These are phyloP conservation scores for Agapornis roseicollis DNA, from an alignment of 2,113 vertebrate genomes.

Conservation along the genomic window DNA sequence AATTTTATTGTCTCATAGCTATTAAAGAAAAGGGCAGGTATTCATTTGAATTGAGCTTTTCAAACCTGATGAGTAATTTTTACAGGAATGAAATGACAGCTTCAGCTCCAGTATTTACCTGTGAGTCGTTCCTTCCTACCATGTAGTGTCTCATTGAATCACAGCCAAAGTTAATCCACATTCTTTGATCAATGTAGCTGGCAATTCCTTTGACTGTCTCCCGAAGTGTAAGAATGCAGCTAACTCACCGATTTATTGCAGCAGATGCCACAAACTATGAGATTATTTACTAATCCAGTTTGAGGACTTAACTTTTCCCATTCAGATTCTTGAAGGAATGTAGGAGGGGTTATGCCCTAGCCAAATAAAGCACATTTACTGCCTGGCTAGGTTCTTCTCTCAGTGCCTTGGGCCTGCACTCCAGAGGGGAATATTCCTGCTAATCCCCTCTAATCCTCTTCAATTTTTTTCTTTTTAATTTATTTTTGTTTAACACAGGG, in stretches of 20 bases:
- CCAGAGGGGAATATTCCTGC: conserved; percentile 76
- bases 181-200: conserved; percentile 69
- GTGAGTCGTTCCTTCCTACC: not conserved
- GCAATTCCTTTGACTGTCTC: conserved; percentile 52
- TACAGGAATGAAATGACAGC: not conserved
- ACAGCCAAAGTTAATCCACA: conserved; percentile 33
- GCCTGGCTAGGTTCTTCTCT: conserved; percentile 79
- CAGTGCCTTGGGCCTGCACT: conserved; percentile 73
- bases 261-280: conserved; percentile 79
- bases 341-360: conserved; percentile 76
- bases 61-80: not conserved
- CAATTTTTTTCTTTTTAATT: conserved; percentile 46
- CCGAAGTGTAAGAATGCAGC: conserved; percentile 71
- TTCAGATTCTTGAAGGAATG: conserved; percentile 83
- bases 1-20: not conserved
- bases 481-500: conserved; percentile 73
- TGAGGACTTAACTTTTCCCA: conserved; percentile 79
- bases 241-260: conserved; percentile 71
- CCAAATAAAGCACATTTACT: conserved; percentile 84
- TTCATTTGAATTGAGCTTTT: not conserved
- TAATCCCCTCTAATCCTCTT: conserved; percentile 83
- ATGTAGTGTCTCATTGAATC: not conserved
- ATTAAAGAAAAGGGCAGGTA: not conserved
- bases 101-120: conserved; percentile 21
- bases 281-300: conserved; percentile 87